Conservation (phyloP, 2,888 invertebrate species). For the Drosophila mettleri region DNA sequence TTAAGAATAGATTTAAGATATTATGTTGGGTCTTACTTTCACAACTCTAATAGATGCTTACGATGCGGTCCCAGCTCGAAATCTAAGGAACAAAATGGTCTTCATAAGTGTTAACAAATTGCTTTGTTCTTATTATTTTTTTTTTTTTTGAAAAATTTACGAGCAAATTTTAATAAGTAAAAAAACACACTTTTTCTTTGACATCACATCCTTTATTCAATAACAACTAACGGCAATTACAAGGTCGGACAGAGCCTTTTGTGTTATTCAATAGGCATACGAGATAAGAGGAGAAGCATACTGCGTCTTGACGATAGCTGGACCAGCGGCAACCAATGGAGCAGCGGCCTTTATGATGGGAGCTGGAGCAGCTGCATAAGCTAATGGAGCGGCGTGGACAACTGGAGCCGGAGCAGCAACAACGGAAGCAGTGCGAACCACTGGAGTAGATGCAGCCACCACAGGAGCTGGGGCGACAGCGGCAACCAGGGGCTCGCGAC, state of each 20-base stretch:
- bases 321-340: conserved; percentile 71
- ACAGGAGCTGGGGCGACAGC: conserved; percentile 73
- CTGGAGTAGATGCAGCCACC: conserved; percentile 65
- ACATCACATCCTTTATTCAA: conserved; percentile 79
- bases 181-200: conserved; percentile 22
- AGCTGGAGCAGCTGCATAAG: conserved; percentile 69
- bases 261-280: conserved; percentile 77
- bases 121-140: no score
- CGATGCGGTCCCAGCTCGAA: no score
- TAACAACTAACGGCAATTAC: conserved; percentile 80
- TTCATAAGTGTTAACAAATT: no score
- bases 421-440: conserved; percentile 62
- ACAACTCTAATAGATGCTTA: no score
- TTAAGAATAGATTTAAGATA: no score
- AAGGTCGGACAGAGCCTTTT: conserved; percentile 60
- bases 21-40: no score
- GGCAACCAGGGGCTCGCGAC: conserved; percentile 82
- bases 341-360: conserved; percentile 60
- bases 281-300: conserved; percentile 83
- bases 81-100: no score
- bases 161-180: no score
- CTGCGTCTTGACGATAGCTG: conserved; percentile 81
- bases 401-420: conserved; percentile 57
- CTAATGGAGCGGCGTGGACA: conserved; percentile 49
- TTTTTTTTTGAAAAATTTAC: no score